phyloP scores from a whole-genome alignment of 2,797 vertebrate genomes.

The Trachops cirrhosus region DNA sequence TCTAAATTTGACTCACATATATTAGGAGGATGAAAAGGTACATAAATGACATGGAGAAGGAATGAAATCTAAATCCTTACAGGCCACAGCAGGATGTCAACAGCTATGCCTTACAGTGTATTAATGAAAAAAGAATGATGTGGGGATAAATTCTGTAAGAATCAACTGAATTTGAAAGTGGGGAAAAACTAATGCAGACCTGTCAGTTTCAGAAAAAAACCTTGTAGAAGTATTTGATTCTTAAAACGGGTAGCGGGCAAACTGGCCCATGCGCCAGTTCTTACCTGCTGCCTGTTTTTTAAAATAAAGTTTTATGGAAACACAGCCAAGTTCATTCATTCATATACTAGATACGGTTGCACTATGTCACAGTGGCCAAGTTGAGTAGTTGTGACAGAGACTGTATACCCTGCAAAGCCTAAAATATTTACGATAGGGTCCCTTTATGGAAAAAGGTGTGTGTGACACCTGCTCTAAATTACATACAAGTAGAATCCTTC shows the following conservation, averaged over 20 bases:
- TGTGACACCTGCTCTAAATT: not conserved
- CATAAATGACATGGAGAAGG: not conserved
- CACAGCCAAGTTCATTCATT: not conserved
- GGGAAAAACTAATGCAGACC: not conserved
- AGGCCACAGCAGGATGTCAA: not conserved
- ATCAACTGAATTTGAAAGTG: not conserved
- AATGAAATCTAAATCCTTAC: slow-evolving; percentile 3
- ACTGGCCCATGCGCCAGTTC: not conserved
- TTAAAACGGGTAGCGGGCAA: not conserved
- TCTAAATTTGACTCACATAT: not conserved
- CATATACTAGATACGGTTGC: not conserved
- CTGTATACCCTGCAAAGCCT: not conserved
- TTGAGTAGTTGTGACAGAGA: not conserved
- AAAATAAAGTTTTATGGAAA: not conserved
- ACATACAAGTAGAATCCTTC: not conserved
- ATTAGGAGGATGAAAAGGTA: not conserved
- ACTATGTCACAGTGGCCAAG: not conserved
- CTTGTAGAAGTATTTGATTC: not conserved
- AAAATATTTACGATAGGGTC: not conserved
- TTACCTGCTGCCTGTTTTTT: not conserved
- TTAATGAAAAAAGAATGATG: not conserved
- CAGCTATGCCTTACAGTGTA: not conserved
- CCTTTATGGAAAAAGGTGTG: not conserved
- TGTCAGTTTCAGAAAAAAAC: not conserved
- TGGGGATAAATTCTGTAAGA: not conserved